Base-by-base conservation (phyloP, 1,140 invertebrate genomes). In the Odontomachus brunneus region DNA sequence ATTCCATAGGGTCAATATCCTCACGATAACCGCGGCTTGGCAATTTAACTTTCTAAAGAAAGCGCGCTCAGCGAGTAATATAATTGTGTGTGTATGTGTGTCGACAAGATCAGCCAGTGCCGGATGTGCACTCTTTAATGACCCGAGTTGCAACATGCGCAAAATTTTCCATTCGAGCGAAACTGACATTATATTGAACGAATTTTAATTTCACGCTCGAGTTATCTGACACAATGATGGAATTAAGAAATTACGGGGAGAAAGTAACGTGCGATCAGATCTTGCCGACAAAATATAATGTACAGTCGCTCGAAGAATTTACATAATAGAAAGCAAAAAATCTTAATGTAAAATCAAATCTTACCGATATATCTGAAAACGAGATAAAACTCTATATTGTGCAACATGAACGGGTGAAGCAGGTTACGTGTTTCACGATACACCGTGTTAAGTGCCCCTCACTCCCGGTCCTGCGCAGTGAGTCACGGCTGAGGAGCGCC, bases 401-500 rank as follows among this genome's bases (percentile, higher is more conserved):
- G 3, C 38, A 44, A 11, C 9, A 44, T 11, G 38, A 5, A 44
- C 38, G 9, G 38, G 9, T 9, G 38, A 44, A 44, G 38, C 3
- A 7, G 38, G 38, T 44, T 44, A 3, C 38, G 38, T 44, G 9
- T 44, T 33, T 44, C 38, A 7, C 38, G 7, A 22, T 55, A 19
- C 53, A 55, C 4, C 53, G 48, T 5, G 44, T 14, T 5, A 22
- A 49, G 33, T 62, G 15, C 17, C 4, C 1, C 22, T 14, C 73
- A 69, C 55, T 17, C 38, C 26, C 85, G 85, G 72, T 59, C 85
- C 85, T 88, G 82, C 49, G 55, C 24, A 83, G 49, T 89, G 88
- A 89, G 87, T 89, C 88, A 89, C 66, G 57, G 81, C 67, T 72
- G 51, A 84, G 85, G 84, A 89, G 51, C 76, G 76, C 75, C 57